Base-by-base conservation (phyloP, 2,888 invertebrate species). In the Tinea pellionella region DNA sequence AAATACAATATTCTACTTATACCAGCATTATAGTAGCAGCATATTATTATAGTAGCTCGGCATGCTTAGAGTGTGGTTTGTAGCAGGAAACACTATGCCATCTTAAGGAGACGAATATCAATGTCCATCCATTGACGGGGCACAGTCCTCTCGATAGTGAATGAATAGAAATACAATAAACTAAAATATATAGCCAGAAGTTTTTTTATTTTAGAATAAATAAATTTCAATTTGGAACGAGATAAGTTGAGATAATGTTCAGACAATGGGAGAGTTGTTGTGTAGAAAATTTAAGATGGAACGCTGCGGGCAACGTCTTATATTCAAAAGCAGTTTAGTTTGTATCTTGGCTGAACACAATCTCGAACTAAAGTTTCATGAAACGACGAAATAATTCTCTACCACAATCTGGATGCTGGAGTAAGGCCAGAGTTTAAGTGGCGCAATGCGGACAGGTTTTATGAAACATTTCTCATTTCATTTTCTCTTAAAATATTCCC, bases 321-420 rank as follows among this genome's bases (percentile, higher is more conserved):
- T 47, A 47, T 47, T 47, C 47, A 47, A 47, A 47, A 16, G 47
- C 13, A 16, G n/a, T 47, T 47, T 47, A 47, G 47, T 47, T 47
- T 47, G 47, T 47, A 53, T 53, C 24, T 24, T 53, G 53, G 53
- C 53, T 53, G n/a, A 24, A 12, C 53, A 53, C 53, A 53, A 53
- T 53, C 53, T 53, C 53, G 1, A 57, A 57, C 57, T 63, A 67
- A 70, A 69, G 68, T 73, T 74, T 74, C 71, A 70, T 69, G 71
- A 71, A 69, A 78, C 71, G 74, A 68, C 67, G 67, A 68, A 70
- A 75, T 75, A 78, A 80, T 79, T 57, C 57, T 16, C 32, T 1
- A 19, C 75, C 73, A 78, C 78, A 80, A 82, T 83, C 74, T 79
- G 64, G 68, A 70, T 77, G 68, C 79, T 85, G 85, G 85, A 86